Conservation (phyloP, 2,888 invertebrate species). For the Drosophila meridiana region DNA sequence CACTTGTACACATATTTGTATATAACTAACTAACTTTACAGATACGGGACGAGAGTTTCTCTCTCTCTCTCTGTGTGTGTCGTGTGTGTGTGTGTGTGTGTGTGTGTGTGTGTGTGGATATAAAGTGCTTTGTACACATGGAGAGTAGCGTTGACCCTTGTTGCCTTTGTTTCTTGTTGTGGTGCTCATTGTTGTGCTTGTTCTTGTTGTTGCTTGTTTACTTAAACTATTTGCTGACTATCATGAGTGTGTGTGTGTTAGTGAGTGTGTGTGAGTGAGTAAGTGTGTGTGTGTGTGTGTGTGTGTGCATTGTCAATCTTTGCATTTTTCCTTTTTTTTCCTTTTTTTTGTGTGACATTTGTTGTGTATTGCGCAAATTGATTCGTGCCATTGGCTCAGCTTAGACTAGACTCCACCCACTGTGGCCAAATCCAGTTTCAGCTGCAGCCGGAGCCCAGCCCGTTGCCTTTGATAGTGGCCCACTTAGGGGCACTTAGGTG, state of each 20-base stretch:
- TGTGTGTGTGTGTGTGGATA: slow-evolving; percentile 22
- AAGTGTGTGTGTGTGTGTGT: slow-evolving; percentile 7
- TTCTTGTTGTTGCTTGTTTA: slow-evolving; percentile 52
- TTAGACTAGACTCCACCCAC: slow-evolving; percentile 7
- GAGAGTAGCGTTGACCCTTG: slow-evolving; percentile 51
- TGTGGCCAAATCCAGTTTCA: not conserved
- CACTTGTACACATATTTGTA: slow-evolving; percentile 71
- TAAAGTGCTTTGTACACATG: slow-evolving; percentile 68
- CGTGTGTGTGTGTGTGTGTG: slow-evolving; percentile 7
- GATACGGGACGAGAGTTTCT: slow-evolving; percentile 8
- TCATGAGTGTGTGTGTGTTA: slow-evolving; percentile 15
- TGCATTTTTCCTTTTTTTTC: slow-evolving; percentile 27
- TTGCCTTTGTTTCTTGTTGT: slow-evolving; percentile 44
- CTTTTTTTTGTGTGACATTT: slow-evolving; percentile 39
- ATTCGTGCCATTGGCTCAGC: slow-evolving; percentile 45
- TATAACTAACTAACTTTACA: slow-evolving; percentile 68
- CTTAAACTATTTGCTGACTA: slow-evolving; percentile 68
- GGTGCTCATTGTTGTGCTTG: slow-evolving; percentile 16
- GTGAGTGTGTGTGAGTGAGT: not conserved
- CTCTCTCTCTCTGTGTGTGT: slow-evolving; percentile 7
- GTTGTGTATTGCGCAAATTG: slow-evolving; percentile 47
- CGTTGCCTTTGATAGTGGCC: slow-evolving; percentile 19
- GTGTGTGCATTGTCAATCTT: slow-evolving; percentile 19
- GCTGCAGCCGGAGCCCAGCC: slow-evolving; percentile 1
- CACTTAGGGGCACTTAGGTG: slow-evolving; percentile 42